Evolutionary conservation across 1,140 invertebrate genomes (phyloP).

Genomic region (Pseudachorutes palmiensis): DNA sequence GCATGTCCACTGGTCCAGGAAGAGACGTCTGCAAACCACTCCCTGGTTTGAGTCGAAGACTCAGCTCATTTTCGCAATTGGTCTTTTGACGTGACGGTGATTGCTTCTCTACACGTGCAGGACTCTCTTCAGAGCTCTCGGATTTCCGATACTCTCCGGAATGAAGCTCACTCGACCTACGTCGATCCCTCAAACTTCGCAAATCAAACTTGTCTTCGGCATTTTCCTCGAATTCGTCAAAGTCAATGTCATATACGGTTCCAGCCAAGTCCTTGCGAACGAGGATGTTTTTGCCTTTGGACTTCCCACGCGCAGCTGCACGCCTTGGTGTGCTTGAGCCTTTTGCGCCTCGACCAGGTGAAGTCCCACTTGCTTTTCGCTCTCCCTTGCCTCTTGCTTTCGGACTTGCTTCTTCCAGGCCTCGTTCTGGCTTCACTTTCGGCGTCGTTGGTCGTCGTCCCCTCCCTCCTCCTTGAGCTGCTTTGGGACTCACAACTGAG

Average conservation of each 20-base stretch:
- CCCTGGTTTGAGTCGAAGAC: background rate
- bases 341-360: slow-evolving; percentile 34
- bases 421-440: slow-evolving; percentile 16
- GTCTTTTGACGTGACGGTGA: slow-evolving; percentile 33
- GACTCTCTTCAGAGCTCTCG: slow-evolving; percentile 22
- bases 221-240: slow-evolving; percentile 65
- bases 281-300: slow-evolving; percentile 41
- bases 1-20: slow-evolving; percentile 76
- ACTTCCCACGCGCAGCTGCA: slow-evolving; percentile 56
- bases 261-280: slow-evolving; percentile 54
- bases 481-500: slow-evolving; percentile 22
- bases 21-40: slow-evolving; percentile 57
- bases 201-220: slow-evolving; percentile 59
- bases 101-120: slow-evolving; percentile 30
- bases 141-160: slow-evolving; percentile 22
- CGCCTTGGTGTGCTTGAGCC: slow-evolving; percentile 34
- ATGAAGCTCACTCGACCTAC: slow-evolving; percentile 64
- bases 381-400: slow-evolving; percentile 24
- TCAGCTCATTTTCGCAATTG: slow-evolving; percentile 11
- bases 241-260: slow-evolving; percentile 78
- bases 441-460: slow-evolving; percentile 43
- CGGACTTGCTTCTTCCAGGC: slow-evolving; percentile 33
- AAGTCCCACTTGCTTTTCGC: slow-evolving; percentile 32
- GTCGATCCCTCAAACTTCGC: slow-evolving; percentile 66
- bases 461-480: slow-evolving; percentile 51